Base-by-base conservation (phyloP, 2,888 invertebrate genomes). In the Caenorhabditis sinica region DNA sequence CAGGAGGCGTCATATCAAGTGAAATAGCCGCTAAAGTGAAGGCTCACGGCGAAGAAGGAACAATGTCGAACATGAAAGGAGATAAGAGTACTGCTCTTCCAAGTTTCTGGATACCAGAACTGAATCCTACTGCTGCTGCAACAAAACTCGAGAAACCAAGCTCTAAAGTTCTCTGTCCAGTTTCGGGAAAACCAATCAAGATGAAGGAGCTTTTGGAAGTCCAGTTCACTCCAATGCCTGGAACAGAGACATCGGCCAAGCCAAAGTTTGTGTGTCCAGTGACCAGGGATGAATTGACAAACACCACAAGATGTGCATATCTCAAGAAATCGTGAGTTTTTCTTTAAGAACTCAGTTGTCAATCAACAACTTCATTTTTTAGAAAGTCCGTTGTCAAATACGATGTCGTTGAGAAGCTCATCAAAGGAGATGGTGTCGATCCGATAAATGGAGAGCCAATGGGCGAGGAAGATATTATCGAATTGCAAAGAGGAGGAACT, bases 231-330 rank as follows among this genome's bases (percentile, higher is more conserved):
- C 94, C 95, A 83, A 95, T 97, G 0, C 96, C 96, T 85, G 96
- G 96, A 0, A 96, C 96, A 93, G 96, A 96, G 88, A 96, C 96
- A 90, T 69, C 77, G 6, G 85, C 85, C 25, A 87, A 87, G 53
- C 71, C 96, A 87, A 95, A 98, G 89, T 99, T 97, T 93, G 97
- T 97, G 95, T 99, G 99, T 93, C 96, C 98, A 1, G 96, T 99
- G 0, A 98, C 98, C 1, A 96, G 97, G 93, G 99, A 99, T 93
- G 95, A 97, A 83, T 94, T 99, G 45, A 96, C 96, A 87, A 98
- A 98, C 94, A 96, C 97, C 9, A 96, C 97, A 2, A 97, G 97
- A 0, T 97, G 96, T 94, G 98, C 96, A 83, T 96, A 98, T 40
- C 95, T 99, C 73, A 95, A 95, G 94, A 95, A 96, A 80, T 96